Conservation (phyloP, 2,113 vertebrate species). For the Muscicapa adusta region DNA sequence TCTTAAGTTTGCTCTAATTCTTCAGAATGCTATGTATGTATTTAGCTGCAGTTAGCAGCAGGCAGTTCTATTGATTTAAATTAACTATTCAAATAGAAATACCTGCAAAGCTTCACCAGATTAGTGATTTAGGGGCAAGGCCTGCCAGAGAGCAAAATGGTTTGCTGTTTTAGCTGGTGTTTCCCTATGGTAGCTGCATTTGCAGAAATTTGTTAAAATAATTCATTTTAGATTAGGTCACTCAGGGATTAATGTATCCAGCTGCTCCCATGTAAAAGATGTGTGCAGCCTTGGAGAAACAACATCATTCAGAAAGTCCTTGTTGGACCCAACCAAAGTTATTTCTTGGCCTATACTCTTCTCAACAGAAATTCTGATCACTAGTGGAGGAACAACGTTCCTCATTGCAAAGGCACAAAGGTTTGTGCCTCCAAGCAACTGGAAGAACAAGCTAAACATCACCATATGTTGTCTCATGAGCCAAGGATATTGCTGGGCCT, state of each 20-base stretch:
- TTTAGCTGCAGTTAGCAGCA: not conserved
- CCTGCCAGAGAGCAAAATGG: not conserved
- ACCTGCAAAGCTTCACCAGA: not conserved
- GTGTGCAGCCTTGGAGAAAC: not conserved
- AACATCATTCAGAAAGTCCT: not conserved
- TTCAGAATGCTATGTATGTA: not conserved
- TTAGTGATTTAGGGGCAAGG: not conserved
- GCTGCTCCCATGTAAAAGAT: not conserved
- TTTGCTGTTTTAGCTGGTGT: not conserved
- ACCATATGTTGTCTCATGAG: not conserved
- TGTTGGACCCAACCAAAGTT: not conserved
- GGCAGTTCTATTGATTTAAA: not conserved
- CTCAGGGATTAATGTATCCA: not conserved
- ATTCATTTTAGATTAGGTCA: not conserved
- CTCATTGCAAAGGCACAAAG: not conserved
- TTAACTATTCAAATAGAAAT: not conserved
- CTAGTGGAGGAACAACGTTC: not conserved
- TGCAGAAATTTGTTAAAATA: not conserved
- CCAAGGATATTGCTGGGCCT: not conserved
- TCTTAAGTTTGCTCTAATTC: not conserved
- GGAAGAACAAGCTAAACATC: not conserved
- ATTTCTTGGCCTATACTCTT: not conserved
- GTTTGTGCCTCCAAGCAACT: not conserved
- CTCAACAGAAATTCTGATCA: not conserved
- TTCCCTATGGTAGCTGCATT: not conserved